Conservation (phyloP, 2,113 vertebrate genomes). For the Lipophrys pholis region DNA sequence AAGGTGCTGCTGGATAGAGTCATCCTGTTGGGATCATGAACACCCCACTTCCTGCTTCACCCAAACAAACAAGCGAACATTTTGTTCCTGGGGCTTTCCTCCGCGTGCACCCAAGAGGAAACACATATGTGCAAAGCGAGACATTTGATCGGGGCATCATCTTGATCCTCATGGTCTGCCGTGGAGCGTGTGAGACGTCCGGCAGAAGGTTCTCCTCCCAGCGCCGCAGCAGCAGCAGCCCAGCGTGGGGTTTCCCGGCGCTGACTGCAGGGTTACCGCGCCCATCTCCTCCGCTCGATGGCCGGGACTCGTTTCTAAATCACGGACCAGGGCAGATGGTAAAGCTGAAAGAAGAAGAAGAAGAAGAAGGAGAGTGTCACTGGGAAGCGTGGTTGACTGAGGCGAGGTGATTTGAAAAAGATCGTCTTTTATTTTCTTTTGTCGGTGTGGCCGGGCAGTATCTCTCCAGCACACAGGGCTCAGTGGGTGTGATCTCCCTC, state of each 20-base stretch:
- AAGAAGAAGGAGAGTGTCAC: constrained; percentile 2
- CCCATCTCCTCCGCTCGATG: constrained; percentile 84
- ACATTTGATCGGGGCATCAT: not conserved
- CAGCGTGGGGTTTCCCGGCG: constrained; percentile 84
- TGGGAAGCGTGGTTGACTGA: constrained; percentile 31
- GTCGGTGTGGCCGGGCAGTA: constrained; percentile 34
- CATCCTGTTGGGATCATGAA: too few species aligned
- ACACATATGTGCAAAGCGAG: too few species aligned
- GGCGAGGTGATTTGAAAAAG: constrained; percentile 24
- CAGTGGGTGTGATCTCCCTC: constrained; percentile 75
- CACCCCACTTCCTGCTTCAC: too few species aligned
- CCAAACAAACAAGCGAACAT: too few species aligned
- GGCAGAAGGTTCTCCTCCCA: constrained; percentile 25
- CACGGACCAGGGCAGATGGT: constrained; percentile 44
- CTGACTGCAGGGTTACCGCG: constrained; percentile 87
- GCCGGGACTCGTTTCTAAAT: constrained; percentile 71
- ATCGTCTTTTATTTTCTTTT: not conserved
- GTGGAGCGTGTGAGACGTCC: constrained; percentile 7
- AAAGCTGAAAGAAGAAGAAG: not conserved
- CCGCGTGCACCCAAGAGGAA: too few species aligned
- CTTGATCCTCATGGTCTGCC: not conserved
- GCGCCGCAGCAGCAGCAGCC: constrained; percentile 74
- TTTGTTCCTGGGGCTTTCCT: too few species aligned
- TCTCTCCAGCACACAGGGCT: constrained; percentile 33
- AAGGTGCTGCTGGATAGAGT: too few species aligned